These are phyloP conservation scores for Bemisia tabaci DNA, from an alignment of 1,140 invertebrate species.

Conservation along the genomic window DNA sequence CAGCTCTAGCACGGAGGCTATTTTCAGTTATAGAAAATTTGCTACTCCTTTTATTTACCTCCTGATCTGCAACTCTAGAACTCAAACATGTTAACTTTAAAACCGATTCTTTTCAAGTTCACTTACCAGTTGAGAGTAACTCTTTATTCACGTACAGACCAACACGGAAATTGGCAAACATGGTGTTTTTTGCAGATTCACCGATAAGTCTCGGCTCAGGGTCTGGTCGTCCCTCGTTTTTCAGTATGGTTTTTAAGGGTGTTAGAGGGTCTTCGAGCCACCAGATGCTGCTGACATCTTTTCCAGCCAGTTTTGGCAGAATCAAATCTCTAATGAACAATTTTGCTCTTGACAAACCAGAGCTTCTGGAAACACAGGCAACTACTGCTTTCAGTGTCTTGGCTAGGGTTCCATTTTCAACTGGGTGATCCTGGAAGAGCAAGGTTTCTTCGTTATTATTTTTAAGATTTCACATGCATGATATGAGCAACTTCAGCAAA, in stretches of 20 bases:
- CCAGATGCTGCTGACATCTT: conserved; percentile 75
- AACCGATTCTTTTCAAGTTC: too few relatives aligned
- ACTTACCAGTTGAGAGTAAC: conserved; percentile 64
- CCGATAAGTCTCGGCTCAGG: conserved; percentile 68
- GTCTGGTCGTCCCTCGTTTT: conserved; percentile 35
- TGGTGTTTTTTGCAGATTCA: conserved; percentile 57
- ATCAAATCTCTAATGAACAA: conserved; percentile 79
- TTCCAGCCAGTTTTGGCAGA: conserved; percentile 58
- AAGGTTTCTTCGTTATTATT: conserved; percentile 15
- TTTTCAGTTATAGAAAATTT: too few relatives aligned
- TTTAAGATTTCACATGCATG: conserved; percentile 15
- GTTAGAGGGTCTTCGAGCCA: conserved; percentile 56
- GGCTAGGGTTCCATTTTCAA: conserved; percentile 47
- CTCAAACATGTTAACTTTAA: too few relatives aligned
- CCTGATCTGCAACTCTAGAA: too few relatives aligned
- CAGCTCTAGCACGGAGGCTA: too few relatives aligned
- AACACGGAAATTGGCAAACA: conserved; percentile 67
- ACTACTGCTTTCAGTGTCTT: conserved; percentile 69
- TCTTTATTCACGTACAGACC: conserved; percentile 68
- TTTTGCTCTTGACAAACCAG: conserved; percentile 43
- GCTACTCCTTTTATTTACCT: too few relatives aligned
- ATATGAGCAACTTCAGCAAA: too few relatives aligned
- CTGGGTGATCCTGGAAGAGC: conserved; percentile 57
- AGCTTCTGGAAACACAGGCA: conserved; percentile 51
- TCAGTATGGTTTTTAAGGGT: conserved; percentile 45